Percentiles rank a stretch among this genome's conserved stretches.
Conservation (phyloP, 2,113 vertebrate genomes). For the Gasterosteus aculeatus region DNA sequence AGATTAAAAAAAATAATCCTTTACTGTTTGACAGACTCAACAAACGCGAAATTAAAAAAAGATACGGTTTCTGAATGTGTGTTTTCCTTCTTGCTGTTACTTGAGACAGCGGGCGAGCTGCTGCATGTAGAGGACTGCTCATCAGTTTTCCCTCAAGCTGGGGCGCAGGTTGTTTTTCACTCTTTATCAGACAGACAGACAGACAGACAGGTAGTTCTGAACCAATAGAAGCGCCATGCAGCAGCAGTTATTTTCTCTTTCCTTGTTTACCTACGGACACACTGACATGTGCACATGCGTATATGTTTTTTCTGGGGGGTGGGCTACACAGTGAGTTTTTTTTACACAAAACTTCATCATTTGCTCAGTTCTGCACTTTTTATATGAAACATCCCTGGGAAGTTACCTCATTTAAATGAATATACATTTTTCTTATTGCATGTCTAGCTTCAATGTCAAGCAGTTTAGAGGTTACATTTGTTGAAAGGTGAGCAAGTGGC, state of each 20-base stretch:
- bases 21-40: conserved; percentile 45
- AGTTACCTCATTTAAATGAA: neutral
- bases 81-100: conserved; percentile 57
- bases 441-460: neutral
- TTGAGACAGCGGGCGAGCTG: conserved; percentile 56
- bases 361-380: conserved; percentile 8
- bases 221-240: conserved; percentile 43
- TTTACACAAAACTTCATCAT: conserved; percentile 9
- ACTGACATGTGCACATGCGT: conserved; percentile 11
- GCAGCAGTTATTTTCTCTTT: conserved; percentile 37
- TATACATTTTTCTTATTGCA: neutral
- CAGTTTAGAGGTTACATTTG: neutral
- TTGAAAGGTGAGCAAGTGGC: neutral
- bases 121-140: conserved; percentile 49
- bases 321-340: conserved; percentile 11
- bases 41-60: neutral
- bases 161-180: conserved; percentile 48
- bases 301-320: neutral
- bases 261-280: conserved; percentile 37
- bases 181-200: neutral
- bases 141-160: conserved; percentile 23
- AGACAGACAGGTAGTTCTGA: conserved; percentile 56
- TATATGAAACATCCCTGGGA: neutral
- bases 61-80: conserved; percentile 12
- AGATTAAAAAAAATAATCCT: conserved; percentile 30